Evolutionary conservation across 2,888 invertebrate species (phyloP).

Genomic region (Dynastes hyllus): DNA sequence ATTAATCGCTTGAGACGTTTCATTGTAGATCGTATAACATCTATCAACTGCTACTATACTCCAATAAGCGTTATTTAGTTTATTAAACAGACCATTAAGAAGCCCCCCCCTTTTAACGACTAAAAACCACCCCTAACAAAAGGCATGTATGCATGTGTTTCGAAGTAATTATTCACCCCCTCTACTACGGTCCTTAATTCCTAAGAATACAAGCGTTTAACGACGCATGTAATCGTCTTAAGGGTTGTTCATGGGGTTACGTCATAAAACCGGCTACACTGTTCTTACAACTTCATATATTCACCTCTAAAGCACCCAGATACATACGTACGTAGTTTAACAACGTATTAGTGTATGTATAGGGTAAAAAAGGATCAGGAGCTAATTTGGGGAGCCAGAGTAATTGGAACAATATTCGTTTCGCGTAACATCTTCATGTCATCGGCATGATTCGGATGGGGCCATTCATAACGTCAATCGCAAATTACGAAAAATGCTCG

Average conservation of each 20-base stretch:
- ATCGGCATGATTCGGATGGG: neutral
- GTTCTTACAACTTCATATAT: neutral
- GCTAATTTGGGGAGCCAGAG: too few relatives aligned
- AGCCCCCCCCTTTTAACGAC: too few relatives aligned
- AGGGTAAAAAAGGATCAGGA: too few relatives aligned
- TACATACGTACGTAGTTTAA: neutral
- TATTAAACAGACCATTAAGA: too few relatives aligned
- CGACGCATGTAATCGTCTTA: constrained; percentile 26
- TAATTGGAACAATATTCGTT: neutral
- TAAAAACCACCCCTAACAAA: too few relatives aligned
- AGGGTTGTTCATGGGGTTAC: constrained; percentile 2
- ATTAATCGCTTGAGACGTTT: too few relatives aligned
- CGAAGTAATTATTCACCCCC: constrained; percentile 18
- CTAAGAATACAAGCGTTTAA: constrained; percentile 12
- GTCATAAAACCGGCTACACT: neutral
- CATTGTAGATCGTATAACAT: too few relatives aligned
- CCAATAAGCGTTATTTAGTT: too few relatives aligned
- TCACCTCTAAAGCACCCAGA: neutral
- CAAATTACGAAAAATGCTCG: neutral
- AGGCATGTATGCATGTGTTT: neutral
- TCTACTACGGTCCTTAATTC: constrained; percentile 2
- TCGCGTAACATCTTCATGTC: constrained; percentile 9
- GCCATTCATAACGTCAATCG: neutral
- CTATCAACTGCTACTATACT: too few relatives aligned
- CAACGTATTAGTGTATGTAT: too few relatives aligned